Evolutionary conservation across 2,888 invertebrate genomes (phyloP), one percentile per base, ranked within the genome.

Genomic region (Synergus gifuensis): DNA sequence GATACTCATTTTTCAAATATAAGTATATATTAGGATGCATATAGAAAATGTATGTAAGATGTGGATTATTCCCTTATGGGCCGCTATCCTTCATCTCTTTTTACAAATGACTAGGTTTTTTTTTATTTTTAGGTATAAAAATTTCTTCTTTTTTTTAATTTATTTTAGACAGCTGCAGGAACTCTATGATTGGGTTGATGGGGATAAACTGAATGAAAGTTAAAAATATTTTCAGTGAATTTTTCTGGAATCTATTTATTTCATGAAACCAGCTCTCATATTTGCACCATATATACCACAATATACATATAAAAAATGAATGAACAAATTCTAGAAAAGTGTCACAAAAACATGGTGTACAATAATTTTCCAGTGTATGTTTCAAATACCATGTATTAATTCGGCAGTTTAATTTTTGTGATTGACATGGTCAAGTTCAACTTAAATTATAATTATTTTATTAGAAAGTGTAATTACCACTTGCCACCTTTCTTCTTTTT

Each of bases 401-500:
- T 22, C 18, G 67, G 4, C 44, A 67, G 22, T 44, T 14, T 44
- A 67, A n/a, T 49, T 28, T 22, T 16, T 73, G n/a, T n/a, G 28
- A 14, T n/a, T 66, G 18, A 12, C 54, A 54, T n/a, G 54, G 9
- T 54, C 54, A 8, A 54, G 9, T n/a, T 54, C 8, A n/a, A n/a
- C 54, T n/a, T 54, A 54, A 54, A n/a, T 54, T 67, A 12, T 42
- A 22, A 44, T 18, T 22, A 16, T 12, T 66, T 16, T 36, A 12
- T 12, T 67, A 12, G 1, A 40, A 67, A 40, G 16, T 66, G 63
- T 2, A 73, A 85, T 92, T 90, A 93, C 92, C 93, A 93, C 82
- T 93, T 93, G 22, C 94, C 93, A 76, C 94, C 94, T 87, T 94
- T 94, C 90, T 96, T 96, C 92, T 96, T 96, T 91, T 96, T 96